phyloP scores from a whole-genome alignment of 2,888 invertebrate genomes.

The Calephelis perditalis region DNA sequence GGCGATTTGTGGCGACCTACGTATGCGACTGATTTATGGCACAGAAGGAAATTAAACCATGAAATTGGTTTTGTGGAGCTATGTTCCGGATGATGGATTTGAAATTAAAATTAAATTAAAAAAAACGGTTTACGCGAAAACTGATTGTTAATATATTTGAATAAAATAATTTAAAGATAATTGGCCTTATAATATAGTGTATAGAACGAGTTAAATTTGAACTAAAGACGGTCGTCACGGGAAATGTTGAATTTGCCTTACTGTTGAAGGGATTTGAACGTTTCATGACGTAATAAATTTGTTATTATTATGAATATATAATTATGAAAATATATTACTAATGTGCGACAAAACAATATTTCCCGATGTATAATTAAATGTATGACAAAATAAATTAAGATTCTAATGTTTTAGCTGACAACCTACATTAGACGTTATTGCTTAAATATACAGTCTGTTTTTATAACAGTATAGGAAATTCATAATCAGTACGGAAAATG shows the following conservation, averaged over 20 bases:
- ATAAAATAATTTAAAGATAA: slow-evolving; percentile 3
- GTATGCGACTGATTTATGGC: too few species aligned
- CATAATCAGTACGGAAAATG: too few species aligned
- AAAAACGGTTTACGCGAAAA: neutral
- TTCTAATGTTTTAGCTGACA: too few species aligned
- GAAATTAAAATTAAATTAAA: neutral
- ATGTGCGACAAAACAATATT: neutral
- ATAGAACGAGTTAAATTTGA: neutral
- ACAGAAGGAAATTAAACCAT: too few species aligned
- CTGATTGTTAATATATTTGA: neutral
- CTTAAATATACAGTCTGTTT: too few species aligned
- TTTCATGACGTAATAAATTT: neutral
- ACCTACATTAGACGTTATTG: too few species aligned
- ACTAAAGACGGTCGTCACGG: neutral
- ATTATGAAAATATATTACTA: neutral
- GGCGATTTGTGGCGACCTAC: too few species aligned
- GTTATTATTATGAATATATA: neutral
- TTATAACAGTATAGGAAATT: too few species aligned
- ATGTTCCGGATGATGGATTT: neutral
- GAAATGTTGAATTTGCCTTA: slow-evolving; percentile 5
- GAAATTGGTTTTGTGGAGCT: neutral
- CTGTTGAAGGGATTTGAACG: neutral
- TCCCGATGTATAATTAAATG: too few species aligned
- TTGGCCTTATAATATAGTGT: slow-evolving; percentile 11
- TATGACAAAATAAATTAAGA: too few species aligned